Evolutionary conservation across 2,797 vertebrate genomes (phyloP).

Genomic region (Mustela erminea): DNA sequence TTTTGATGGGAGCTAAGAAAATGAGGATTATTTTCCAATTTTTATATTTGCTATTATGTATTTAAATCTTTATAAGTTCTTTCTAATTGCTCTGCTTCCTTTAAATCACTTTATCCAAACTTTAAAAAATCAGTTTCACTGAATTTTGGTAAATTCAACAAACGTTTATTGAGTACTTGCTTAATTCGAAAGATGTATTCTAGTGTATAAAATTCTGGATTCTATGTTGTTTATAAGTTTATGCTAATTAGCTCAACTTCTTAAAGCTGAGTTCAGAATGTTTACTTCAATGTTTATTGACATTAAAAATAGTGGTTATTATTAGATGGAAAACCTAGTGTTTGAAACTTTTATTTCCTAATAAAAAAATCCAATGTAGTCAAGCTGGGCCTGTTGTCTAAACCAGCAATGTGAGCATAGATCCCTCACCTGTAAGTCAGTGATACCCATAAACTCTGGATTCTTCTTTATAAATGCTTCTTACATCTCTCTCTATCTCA

Average conservation of each 20-base stretch:
- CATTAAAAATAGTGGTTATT: neutral
- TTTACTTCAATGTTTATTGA: neutral
- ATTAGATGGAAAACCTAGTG: neutral
- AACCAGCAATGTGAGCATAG: neutral
- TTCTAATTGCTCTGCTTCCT: neutral
- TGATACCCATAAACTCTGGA: neutral
- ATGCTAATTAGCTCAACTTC: neutral
- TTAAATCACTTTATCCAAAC: neutral
- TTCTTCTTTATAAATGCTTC: neutral
- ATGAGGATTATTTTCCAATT: neutral
- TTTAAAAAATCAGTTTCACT: neutral
- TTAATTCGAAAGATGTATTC: neutral
- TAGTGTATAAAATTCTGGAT: neutral
- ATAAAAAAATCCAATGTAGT: neutral
- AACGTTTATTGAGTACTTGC: neutral
- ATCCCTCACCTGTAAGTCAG: neutral
- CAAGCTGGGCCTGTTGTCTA: neutral
- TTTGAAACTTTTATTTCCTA: neutral
- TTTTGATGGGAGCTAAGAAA: conserved; percentile 7
- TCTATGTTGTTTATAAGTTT: neutral
- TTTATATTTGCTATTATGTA: neutral
- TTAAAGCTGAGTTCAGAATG: neutral
- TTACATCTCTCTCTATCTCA: neutral
- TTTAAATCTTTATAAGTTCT: neutral
- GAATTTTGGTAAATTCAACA: neutral